phyloP scores from a whole-genome alignment of 2,113 vertebrate species.

The Dicaeum eximium region DNA sequence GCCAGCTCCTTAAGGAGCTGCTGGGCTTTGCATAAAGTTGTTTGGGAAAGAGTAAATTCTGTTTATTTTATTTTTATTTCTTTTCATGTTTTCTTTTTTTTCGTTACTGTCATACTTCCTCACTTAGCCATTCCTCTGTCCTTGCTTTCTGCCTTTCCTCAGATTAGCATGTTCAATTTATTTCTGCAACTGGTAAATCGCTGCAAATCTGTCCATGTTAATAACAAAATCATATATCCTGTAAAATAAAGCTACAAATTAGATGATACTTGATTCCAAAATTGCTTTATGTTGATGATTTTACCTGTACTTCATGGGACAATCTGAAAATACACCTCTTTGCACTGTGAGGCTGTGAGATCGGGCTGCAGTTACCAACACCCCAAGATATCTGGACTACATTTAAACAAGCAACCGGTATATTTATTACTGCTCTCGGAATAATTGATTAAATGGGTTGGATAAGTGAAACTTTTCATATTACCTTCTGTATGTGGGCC shows the following conservation, averaged over 20 bases:
- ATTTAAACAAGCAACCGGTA: neutral
- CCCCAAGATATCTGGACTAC: neutral
- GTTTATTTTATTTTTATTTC: neutral
- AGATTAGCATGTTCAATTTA: conserved; percentile 27
- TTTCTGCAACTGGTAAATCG: conserved; percentile 68
- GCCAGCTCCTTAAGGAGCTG: neutral
- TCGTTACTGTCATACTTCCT: neutral
- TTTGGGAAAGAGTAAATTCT: neutral
- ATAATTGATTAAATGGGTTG: neutral
- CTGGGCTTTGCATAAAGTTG: neutral
- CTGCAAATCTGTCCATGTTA: conserved; percentile 1
- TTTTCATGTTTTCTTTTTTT: neutral
- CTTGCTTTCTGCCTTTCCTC: conserved; percentile 37
- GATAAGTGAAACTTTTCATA: conserved; percentile 11
- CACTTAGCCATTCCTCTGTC: conserved; percentile 24
- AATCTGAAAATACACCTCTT: neutral
- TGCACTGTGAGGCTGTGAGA: neutral
- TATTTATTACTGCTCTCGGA: neutral
- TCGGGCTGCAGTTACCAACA: conserved; percentile 4
- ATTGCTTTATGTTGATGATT: neutral
- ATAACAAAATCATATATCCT: conserved; percentile 22
- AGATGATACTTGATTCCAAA: neutral
- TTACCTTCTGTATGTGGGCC: neutral
- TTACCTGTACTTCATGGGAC: neutral
- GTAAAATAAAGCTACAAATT: neutral